Evolutionary conservation across 2,113 vertebrate genomes (phyloP).

Genomic region (Microcebus murinus): DNA sequence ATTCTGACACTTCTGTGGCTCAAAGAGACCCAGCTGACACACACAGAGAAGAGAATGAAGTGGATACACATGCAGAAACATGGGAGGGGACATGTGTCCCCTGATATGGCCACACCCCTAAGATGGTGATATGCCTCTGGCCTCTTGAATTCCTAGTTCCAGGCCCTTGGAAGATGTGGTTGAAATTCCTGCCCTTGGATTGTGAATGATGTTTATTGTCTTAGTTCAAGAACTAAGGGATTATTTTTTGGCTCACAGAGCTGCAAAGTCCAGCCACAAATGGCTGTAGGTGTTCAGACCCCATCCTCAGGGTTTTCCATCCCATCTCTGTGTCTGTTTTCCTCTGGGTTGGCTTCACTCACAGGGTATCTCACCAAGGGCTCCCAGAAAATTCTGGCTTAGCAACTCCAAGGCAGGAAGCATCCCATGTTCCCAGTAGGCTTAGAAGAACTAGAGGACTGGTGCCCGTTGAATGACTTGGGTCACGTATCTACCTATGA

Average conservation of each 20-base stretch:
- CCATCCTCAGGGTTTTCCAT: accelerated
- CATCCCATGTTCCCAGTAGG: neutral
- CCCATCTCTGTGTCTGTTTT: neutral
- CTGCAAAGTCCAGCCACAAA: neutral
- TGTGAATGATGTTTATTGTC: neutral
- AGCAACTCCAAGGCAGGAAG: neutral
- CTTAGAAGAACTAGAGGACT: neutral
- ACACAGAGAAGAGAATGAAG: neutral
- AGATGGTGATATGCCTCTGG: accelerated
- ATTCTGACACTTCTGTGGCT: neutral
- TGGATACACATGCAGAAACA: neutral
- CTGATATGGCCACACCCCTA: neutral
- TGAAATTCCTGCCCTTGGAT: too few relatives aligned
- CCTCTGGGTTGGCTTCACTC: neutral
- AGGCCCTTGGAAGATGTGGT: neutral
- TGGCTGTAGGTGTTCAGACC: too few relatives aligned
- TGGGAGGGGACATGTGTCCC: neutral
- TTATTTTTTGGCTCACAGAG: too few relatives aligned
- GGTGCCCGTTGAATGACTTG: neutral
- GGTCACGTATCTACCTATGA: neutral
- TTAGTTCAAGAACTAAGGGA: neutral
- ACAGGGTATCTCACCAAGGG: neutral
- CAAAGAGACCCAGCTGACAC: neutral
- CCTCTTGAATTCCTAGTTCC: neutral
- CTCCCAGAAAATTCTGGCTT: neutral